Evolutionary conservation across 92 coral and sea anemone species (phyloP).

Genomic region (Porites lobata): DNA sequence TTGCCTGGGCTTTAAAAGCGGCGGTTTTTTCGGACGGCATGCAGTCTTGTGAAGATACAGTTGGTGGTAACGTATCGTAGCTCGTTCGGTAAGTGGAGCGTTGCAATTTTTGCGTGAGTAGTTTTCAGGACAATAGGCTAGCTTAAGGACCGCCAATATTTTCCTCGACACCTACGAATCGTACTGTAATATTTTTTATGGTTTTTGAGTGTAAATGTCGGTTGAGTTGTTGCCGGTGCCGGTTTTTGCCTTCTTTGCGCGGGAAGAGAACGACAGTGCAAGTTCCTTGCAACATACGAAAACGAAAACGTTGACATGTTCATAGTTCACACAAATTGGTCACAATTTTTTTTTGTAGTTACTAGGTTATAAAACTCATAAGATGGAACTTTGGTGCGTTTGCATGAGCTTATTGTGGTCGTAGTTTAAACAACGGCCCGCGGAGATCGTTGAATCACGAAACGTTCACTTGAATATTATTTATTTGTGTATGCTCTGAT

Average conservation of each 20-base stretch:
- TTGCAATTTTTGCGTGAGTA: constrained; percentile 31
- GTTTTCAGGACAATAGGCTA: constrained; percentile 27
- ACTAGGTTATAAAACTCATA: neutral
- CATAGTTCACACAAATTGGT: neutral
- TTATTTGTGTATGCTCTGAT: neutral
- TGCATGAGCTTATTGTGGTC: neutral
- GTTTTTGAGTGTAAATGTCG: neutral
- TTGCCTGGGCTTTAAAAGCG: neutral
- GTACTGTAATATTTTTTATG: neutral
- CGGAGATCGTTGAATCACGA: neutral
- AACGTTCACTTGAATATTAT: neutral
- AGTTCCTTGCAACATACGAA: neutral
- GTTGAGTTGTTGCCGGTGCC: neutral
- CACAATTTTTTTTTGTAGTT: neutral
- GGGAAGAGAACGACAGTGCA: neutral
- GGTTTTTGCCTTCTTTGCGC: neutral
- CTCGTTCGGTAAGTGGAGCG: constrained; percentile 44
- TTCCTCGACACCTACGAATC: constrained; percentile 6
- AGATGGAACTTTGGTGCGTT: neutral
- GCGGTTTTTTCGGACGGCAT: constrained; percentile 37
- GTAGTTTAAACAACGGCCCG: neutral
- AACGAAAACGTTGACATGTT: neutral
- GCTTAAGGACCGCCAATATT: constrained; percentile 8
- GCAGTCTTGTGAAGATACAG: constrained; percentile 40
- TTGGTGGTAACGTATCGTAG: constrained; percentile 30